phyloP scores from a whole-genome alignment of 1,140 invertebrate species.

The Meloidogyne chitwoodi region DNA sequence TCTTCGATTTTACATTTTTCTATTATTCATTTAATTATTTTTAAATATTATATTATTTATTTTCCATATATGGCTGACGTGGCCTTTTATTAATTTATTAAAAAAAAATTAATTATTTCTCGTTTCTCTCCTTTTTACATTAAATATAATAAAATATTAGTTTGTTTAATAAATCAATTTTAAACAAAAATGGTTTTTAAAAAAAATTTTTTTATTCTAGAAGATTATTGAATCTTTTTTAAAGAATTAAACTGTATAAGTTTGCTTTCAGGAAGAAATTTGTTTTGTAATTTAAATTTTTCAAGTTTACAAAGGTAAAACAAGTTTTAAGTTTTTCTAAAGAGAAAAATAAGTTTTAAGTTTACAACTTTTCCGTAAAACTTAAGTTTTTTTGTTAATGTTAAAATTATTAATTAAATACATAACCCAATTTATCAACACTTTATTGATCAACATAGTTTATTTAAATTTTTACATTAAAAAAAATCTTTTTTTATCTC shows the following conservation, averaged over 20 bases:
- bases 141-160: neutral
- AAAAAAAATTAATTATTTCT: neutral
- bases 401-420: no score
- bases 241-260: no score
- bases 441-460: no score
- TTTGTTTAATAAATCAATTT: neutral
- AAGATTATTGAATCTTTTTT: no score
- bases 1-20: neutral
- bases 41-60: neutral
- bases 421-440: no score
- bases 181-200: neutral
- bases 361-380: neutral
- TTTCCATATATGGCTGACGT: neutral
- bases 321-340: no score
- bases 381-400: no score
- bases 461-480: no score
- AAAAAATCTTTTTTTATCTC: no score
- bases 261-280: no score
- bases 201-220: neutral
- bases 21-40: neutral
- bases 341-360: neutral
- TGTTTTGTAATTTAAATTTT: no score
- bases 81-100: neutral
- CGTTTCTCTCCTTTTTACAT: neutral
- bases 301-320: no score